Evolutionary conservation across 2,888 invertebrate genomes (phyloP).

Genomic region (Galerucella pusilla): DNA sequence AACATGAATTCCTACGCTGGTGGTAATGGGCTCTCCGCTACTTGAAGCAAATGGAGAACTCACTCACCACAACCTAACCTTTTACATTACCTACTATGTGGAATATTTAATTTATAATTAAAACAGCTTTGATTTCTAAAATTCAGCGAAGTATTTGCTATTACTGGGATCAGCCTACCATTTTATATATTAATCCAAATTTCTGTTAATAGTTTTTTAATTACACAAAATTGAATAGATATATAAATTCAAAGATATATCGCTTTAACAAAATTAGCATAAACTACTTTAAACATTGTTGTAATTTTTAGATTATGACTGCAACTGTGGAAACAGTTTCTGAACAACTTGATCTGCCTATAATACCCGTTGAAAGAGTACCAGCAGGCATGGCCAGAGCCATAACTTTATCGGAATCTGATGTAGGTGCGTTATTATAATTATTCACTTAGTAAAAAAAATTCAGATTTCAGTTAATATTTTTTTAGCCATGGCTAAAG

Average conservation of each 20-base stretch:
- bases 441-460: not conserved
- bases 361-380: constrained; percentile 81
- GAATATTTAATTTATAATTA: too few relatives aligned
- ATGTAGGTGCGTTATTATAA: constrained; percentile 75
- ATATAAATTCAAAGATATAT: constrained; percentile 31
- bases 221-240: too few relatives aligned
- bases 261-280: constrained; percentile 23
- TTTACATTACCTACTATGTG: too few relatives aligned
- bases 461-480: not conserved
- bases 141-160: too few relatives aligned
- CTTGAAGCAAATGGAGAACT: too few relatives aligned
- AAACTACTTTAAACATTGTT: constrained; percentile 23
- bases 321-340: constrained; percentile 95
- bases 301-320: constrained; percentile 82
- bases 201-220: too few relatives aligned
- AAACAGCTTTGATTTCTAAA: too few relatives aligned
- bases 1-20: too few relatives aligned
- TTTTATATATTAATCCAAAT: too few relatives aligned
- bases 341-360: constrained; percentile 89
- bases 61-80: too few relatives aligned
- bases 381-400: constrained; percentile 87
- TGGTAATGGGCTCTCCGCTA: too few relatives aligned
- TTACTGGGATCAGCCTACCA: too few relatives aligned
- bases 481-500: constrained; percentile 68
- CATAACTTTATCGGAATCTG: constrained; percentile 88